phyloP scores from a whole-genome alignment of 2,888 invertebrate genomes.

The Zelleria hepariella region DNA sequence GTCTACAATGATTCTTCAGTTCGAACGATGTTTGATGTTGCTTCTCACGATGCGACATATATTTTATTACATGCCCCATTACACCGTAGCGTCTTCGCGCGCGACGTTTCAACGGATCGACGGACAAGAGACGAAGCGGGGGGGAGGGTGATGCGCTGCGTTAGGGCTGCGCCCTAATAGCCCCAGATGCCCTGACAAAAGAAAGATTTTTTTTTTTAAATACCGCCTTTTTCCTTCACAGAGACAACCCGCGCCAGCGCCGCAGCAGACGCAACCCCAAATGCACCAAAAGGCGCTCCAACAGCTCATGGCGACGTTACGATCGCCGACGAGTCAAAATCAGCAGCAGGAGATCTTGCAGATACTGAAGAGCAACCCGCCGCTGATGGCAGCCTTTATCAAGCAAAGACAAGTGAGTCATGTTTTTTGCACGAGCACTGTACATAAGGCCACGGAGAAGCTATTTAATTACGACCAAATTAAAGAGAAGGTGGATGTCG shows the following conservation, averaged over 20 bases:
- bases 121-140: too few species aligned
- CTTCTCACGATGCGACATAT: too few species aligned
- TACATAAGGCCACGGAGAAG: neutral
- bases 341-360: constrained; percentile 92
- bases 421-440: neutral
- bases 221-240: constrained; percentile 15
- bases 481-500: too few species aligned
- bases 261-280: constrained; percentile 55
- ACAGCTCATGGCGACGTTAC: constrained; percentile 90
- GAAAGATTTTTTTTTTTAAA: too few species aligned
- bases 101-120: too few species aligned
- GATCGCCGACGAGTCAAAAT: constrained; percentile 90
- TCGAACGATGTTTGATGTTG: too few species aligned
- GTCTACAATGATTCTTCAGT: too few species aligned
- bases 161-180: too few species aligned
- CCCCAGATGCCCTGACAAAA: too few species aligned
- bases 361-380: constrained; percentile 94
- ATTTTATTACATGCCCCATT: too few species aligned
- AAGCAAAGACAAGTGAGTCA: constrained; percentile 81
- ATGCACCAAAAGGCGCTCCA: constrained; percentile 78
- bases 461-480: neutral
- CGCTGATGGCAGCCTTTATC: constrained; percentile 95
- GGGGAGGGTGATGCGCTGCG: too few species aligned
- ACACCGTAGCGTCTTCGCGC: too few species aligned
- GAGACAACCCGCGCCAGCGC: constrained; percentile 32